Evolutionary conservation across 2,888 invertebrate species (phyloP).

Genomic region (Acronicta aceris): DNA sequence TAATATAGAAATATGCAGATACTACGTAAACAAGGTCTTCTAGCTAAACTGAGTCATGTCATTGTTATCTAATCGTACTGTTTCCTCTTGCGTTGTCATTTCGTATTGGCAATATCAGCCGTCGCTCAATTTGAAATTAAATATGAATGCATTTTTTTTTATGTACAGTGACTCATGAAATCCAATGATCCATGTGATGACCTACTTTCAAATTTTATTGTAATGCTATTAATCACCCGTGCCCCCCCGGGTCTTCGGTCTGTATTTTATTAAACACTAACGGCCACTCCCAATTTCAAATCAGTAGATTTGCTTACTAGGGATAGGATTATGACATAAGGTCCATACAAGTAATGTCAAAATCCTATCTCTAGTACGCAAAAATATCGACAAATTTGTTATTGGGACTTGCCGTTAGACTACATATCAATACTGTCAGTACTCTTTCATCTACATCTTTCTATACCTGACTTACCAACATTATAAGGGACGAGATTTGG

Average conservation of each 20-base stretch:
- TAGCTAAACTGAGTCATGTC: constrained; percentile 66
- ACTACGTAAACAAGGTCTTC: constrained; percentile 61
- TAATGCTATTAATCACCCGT: constrained; percentile 17
- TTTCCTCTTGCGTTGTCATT: constrained; percentile 66
- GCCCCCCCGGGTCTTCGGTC: not conserved
- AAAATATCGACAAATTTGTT: too few relatives aligned
- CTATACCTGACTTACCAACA: too few relatives aligned
- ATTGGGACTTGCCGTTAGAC: too few relatives aligned
- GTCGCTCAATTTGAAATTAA: constrained; percentile 27
- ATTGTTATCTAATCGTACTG: constrained; percentile 69
- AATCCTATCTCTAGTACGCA: too few relatives aligned
- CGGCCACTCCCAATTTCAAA: too few relatives aligned
- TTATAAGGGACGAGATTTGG: too few relatives aligned
- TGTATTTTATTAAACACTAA: not conserved
- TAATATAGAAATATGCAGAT: constrained; percentile 50
- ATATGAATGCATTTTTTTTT: constrained; percentile 16
- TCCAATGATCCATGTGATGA: constrained; percentile 20
- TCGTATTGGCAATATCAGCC: constrained; percentile 51
- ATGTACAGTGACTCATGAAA: constrained; percentile 26
- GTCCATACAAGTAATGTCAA: too few relatives aligned
- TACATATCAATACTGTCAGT: too few relatives aligned
- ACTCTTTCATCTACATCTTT: too few relatives aligned
- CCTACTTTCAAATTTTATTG: constrained; percentile 28
- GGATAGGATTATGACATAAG: too few relatives aligned
- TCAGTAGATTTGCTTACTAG: too few relatives aligned